Evolutionary conservation across 2,113 vertebrate species (phyloP), one percentile per base, ranked within the genome.

Genomic region (Anhinga anhinga): DNA sequence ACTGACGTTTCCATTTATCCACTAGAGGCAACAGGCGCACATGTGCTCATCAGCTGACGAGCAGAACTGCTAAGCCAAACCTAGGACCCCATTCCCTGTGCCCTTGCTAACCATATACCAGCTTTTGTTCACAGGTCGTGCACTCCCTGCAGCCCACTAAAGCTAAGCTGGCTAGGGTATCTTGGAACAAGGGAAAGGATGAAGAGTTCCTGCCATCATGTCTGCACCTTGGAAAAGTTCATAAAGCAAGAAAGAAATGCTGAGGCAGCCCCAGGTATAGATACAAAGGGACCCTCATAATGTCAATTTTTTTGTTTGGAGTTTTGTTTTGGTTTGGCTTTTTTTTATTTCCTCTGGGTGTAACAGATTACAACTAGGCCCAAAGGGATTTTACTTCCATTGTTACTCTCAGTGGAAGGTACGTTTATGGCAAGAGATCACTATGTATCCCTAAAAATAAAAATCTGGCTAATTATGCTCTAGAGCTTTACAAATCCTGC

Each of bases 1-100:
- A 86, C 34, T 38, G 26, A 73, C 84, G 70, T 67, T 97, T 92
- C 62, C 63, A 70, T 74, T 90, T 73, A 47, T 65, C 69, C 82
- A 26, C 87, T 40, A 66, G 88, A 93, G 81, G 90, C 52, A 36
- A 38, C 26, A 88, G 27, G 82, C 49, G 36, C 82, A 93, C 65
- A 70, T 4, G 38, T 95, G 74, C 84, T 94, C 74, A 79, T 22
- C 76, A 22, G 93, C 88, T 95, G 65, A 94, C 42, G 42, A 92
- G 69, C 7, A 88, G 74, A 90, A 49, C 84, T 73, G 72, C 88
- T 85, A 55, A 95, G 66, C 47, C 53, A 95, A 94, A 96, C 63
- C 36, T 56, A 69, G 80, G 70, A 67, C 38, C 29, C 40, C 13
- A 47, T 71, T 96, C 44, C 56, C 69, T 49, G 23, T 11, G 62